Conservation (phyloP, 2,888 invertebrate species). For the Zonitis immaculata region DNA sequence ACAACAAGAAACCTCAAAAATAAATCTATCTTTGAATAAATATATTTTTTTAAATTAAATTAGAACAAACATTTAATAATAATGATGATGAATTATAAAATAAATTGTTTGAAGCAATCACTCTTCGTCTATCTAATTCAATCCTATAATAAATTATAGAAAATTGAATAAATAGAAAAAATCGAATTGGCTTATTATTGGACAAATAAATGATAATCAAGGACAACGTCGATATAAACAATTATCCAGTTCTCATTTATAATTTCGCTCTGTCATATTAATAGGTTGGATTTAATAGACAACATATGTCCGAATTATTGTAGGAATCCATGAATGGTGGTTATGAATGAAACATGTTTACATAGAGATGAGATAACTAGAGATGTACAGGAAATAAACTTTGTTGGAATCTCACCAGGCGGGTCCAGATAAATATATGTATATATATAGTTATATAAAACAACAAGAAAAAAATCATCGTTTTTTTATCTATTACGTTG, state of each 20-base stretch:
- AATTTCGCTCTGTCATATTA: neutral
- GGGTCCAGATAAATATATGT: constrained; percentile 24
- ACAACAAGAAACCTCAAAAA: too few species aligned
- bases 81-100: constrained; percentile 8
- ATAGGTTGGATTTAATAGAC: neutral
- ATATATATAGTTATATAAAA: too few species aligned
- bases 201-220: too few species aligned
- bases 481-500: neutral
- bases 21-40: neutral
- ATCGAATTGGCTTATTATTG: too few species aligned
- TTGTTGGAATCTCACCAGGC: constrained; percentile 34
- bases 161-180: neutral
- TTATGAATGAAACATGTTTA: constrained; percentile 40
- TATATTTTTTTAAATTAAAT: neutral
- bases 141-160: neutral
- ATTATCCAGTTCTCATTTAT: neutral
- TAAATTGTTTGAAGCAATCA: constrained; percentile 5
- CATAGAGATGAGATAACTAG: constrained; percentile 30
- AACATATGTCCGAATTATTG: constrained; percentile 3
- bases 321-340: constrained; percentile 34
- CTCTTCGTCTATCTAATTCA: neutral
- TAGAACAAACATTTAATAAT: constrained; percentile 4
- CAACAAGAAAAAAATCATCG: neutral
- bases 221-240: neutral
- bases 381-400: constrained; percentile 40